Base-by-base conservation (phyloP, 64 coral and sea anemone genomes). In the Anthopleura sola region DNA sequence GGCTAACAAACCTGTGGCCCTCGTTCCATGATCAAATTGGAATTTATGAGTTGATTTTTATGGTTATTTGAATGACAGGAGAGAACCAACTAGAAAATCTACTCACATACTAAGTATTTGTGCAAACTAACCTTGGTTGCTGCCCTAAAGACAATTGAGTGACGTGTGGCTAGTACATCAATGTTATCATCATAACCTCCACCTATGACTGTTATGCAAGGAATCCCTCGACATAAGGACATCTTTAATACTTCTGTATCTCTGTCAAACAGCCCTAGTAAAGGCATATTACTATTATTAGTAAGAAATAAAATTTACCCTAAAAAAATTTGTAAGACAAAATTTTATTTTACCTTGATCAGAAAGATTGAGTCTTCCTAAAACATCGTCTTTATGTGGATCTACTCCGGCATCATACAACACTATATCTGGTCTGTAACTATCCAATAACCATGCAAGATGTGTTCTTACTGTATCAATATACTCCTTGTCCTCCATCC, bases 351-450 rank as follows among this genome's bases (percentile, higher is more conserved):
- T 80, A 91, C 89, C 89, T 86, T 91, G 83, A 91, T 91, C 89
- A 56, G 89, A 86, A 49, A 91, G 75, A 79, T 85, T 86, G 5
- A 91, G 75, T 81, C 60, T 91, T 11, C 89, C 89, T 23, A 91
- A 71, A 0, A 29, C 89, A 74, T 91, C 89, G 81, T 91, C 89
- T 55, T 81, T 78, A 66, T 91, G 89, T 23, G 89, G 89, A 55
- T 91, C 89, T 4, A 91, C 84, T 47, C 89, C 89, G 60, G 89
- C 89, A 81, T 91, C 89, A 81, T 91, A 91, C 68, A 91, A 44
- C 0, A 91, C 76, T 29, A 91, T 84, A 81, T 86, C 89, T 81
- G 89, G 89, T 19, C 56, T 86, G 20, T 68, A 91, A 16, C 28
- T 64, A 14, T 91, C 84, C 26, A 91, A 53, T 15, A 91, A 34